phyloP scores from a whole-genome alignment of 1,140 invertebrate species.

The Metaphire vulgaris region DNA sequence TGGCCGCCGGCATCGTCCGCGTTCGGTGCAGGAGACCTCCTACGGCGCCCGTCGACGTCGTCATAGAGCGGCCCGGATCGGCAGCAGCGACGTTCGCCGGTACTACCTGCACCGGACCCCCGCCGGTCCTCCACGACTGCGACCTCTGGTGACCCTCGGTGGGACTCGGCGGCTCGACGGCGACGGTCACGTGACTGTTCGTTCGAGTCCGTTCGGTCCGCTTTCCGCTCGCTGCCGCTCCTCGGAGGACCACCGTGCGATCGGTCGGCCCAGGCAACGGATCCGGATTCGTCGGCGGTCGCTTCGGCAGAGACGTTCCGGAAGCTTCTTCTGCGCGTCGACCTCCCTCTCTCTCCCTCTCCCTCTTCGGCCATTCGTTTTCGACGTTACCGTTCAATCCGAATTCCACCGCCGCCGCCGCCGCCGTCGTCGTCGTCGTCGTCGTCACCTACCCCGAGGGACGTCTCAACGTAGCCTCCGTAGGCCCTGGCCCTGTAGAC shows the following conservation, averaged over 20 bases:
- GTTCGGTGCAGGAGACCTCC: not conserved
- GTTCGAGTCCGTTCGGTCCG: not conserved
- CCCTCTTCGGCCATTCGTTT: not conserved
- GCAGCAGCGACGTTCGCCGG: not conserved
- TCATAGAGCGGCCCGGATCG: not conserved
- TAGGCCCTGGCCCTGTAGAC: conserved; percentile 18
- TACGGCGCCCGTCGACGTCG: not conserved
- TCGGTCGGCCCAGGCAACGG: too few relatives aligned
- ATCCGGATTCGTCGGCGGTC: too few relatives aligned
- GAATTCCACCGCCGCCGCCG: not conserved
- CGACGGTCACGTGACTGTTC: not conserved
- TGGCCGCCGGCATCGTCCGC: not conserved
- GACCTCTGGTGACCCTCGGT: not conserved
- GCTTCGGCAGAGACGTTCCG: too few relatives aligned
- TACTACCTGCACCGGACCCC: too few relatives aligned
- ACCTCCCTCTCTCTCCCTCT: not conserved
- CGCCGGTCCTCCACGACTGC: not conserved
- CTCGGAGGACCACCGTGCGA: too few relatives aligned
- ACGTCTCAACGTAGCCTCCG: conserved; percentile 3
- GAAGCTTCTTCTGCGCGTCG: not conserved
- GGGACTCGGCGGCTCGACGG: not conserved
- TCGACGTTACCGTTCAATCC: not conserved
- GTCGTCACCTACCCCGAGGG: not conserved
- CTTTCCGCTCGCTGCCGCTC: not conserved
- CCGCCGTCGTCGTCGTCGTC: not conserved